Evolutionary conservation across 2,797 vertebrate species (phyloP).

Genomic region (Takifugu ocellatus): DNA sequence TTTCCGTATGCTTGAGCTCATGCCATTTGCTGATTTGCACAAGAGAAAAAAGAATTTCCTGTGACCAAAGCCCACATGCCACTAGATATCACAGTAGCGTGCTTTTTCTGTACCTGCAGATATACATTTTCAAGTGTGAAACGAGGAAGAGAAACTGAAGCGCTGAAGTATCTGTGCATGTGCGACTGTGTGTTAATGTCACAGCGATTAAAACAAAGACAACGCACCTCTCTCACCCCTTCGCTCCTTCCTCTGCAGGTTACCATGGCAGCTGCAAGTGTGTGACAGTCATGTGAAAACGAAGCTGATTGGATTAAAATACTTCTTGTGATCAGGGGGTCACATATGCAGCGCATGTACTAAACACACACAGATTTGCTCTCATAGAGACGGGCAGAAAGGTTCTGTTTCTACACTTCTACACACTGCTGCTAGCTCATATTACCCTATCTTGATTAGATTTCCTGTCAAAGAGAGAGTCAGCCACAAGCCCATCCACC

Average conservation of each 20-base stretch:
- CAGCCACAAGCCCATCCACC: conserved; percentile 31
- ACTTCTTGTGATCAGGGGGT: conserved; percentile 79
- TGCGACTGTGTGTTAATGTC: conserved; percentile 19
- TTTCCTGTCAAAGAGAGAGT: conserved; percentile 52
- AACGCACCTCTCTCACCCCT: conserved; percentile 26
- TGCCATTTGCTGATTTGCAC: neutral
- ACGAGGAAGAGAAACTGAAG: conserved; percentile 13
- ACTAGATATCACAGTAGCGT: too few species aligned
- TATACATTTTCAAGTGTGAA: neutral
- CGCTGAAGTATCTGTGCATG: conserved; percentile 3
- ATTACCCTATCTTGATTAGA: conserved; percentile 43
- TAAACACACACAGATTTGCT: conserved; percentile 51
- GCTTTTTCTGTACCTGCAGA: conserved; percentile 2
- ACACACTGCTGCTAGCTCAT: conserved; percentile 18
- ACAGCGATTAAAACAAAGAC: conserved; percentile 35
- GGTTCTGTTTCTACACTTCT: conserved; percentile 11
- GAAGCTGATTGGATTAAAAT: conserved; percentile 85
- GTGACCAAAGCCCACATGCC: too few species aligned
- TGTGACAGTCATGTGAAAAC: conserved; percentile 85
- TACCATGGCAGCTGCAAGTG: conserved; percentile 73
- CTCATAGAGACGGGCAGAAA: conserved; percentile 6
- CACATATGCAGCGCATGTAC: conserved; percentile 61
- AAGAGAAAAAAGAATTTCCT: neutral
- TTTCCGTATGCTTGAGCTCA: neutral
- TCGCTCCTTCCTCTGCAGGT: conserved; percentile 58